Conservation (phyloP, 2,113 vertebrate species). For the Amblyopsis rosae region DNA sequence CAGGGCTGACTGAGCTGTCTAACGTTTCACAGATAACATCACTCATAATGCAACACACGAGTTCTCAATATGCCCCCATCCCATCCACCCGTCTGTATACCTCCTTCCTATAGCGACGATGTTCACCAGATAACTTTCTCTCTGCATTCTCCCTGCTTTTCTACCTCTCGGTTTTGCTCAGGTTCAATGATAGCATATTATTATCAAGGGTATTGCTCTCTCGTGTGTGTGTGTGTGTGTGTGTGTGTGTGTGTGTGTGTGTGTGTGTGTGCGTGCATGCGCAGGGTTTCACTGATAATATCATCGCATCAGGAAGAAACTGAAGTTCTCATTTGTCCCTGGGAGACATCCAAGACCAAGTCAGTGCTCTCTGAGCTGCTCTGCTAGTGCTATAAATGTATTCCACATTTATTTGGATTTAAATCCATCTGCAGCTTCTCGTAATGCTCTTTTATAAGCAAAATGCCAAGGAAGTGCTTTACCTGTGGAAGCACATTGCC, state of each 20-base stretch:
- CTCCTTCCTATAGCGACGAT: background rate
- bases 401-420: no score
- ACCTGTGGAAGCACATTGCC: constrained; percentile 25
- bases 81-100: constrained; percentile 16
- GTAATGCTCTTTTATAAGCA: no score
- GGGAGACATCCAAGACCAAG: constrained; percentile 51
- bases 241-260: background rate
- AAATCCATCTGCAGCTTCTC: no score
- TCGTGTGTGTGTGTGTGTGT: background rate
- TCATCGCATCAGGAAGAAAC: constrained; percentile 41
- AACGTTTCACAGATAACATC: constrained; percentile 53
- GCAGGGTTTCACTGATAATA: constrained; percentile 48
- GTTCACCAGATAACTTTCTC: background rate
- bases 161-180: constrained; percentile 7
- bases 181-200: background rate
- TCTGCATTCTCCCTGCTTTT: background rate
- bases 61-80: constrained; percentile 10
- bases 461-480: background rate
- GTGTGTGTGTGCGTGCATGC: background rate
- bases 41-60: constrained; percentile 29
- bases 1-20: constrained; percentile 37
- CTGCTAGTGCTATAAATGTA: background rate
- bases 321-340: constrained; percentile 61
- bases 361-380: constrained; percentile 10
- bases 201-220: background rate